Evolutionary conservation across 2,888 invertebrate genomes (phyloP), one percentile per base, ranked within the genome.

Genomic region (Thalpophila matura): DNA sequence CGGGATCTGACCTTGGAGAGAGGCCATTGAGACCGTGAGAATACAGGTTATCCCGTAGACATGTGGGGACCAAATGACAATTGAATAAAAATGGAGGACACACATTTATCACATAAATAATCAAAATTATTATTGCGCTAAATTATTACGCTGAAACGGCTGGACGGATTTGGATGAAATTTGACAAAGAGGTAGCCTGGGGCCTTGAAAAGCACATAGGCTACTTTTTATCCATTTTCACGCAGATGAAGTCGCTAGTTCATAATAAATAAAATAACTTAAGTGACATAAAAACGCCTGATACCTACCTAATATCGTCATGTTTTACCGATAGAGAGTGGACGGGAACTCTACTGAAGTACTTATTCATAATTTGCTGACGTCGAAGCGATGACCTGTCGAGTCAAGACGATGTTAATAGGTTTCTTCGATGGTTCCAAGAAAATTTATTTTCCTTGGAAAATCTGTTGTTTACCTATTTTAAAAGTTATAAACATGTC

Each of bases 21-120:
- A 58, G 37, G 53, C 49, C 14, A 64, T 50, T 54, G 27, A 38
- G 38, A 35, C 29, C 43, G 37, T 54, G 43, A 12, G 27, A 38
- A 54, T 67, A 61, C 40, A 38, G 51, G 49, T 38, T 27, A 29
- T 16, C 7, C 33, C 14, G 12, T 37, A 35, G n/a, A 37, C 20
- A 35, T 55, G 1, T 62, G 66, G 37, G 47, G 18, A 60, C 42
- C 18, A 29, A 4, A 31, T 43, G 26, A 37, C 20, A 27, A 4
- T 10, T 29, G 6, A 49, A 43, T 14, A 16, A 40, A 35, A 14
- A 37, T 60, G 40, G 43, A n/a, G 7, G 20, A 27, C 26, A 14
- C 14, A 20, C 12, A 40, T n/a, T n/a, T n/a, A n/a, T n/a, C n/a
- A n/a, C n/a, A n/a, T n/a, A n/a, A n/a, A n/a, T n/a, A n/a, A n/a